A percentile compares a stretch with the other conserved stretches of the same genome.
phyloP scores from a whole-genome alignment of 2,797 vertebrate species.

The Enteromius afrohamiltoni region DNA sequence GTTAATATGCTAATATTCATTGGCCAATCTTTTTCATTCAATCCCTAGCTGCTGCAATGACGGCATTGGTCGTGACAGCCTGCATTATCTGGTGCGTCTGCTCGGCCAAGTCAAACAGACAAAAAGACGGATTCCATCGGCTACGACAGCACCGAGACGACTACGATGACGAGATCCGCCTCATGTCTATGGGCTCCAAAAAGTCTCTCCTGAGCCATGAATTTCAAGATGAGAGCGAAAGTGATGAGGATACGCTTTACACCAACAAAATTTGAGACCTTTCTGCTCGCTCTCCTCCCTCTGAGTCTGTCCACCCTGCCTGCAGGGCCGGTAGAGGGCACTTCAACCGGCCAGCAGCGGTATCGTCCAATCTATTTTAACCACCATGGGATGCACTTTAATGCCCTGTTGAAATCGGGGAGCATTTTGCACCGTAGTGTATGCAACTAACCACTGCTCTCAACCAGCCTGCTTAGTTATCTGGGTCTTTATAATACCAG shows the following conservation, averaged over 20 bases:
- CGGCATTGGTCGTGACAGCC: slow-evolving; percentile 89
- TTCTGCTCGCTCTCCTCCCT: background rate
- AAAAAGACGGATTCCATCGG: slow-evolving; percentile 97
- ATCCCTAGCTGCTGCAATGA: slow-evolving; percentile 91
- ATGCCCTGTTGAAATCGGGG: slow-evolving; percentile 54
- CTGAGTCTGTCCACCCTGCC: slow-evolving; percentile 7
- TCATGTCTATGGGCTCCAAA: slow-evolving; percentile 95
- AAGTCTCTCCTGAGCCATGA: slow-evolving; percentile 94
- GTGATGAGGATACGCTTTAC: slow-evolving; percentile 95
- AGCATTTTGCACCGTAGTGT: slow-evolving; percentile 51
- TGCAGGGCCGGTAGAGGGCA: slow-evolving; percentile 50
- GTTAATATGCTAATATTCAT: background rate
- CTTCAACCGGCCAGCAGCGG: slow-evolving; percentile 39
- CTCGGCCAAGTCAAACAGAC: slow-evolving; percentile 91
- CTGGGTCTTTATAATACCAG: slow-evolving; percentile 27
- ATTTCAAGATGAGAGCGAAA: slow-evolving; percentile 98
- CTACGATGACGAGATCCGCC: slow-evolving; percentile 94
- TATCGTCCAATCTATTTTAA: slow-evolving; percentile 64
- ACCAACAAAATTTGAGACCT: slow-evolving; percentile 91
- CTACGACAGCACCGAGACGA: slow-evolving; percentile 93
- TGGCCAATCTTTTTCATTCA: background rate
- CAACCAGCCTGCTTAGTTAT: slow-evolving; percentile 43
- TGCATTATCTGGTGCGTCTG: slow-evolving; percentile 99
- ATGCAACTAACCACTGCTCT: slow-evolving; percentile 41
- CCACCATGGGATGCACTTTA: slow-evolving; percentile 55